Evolutionary conservation across 2,113 vertebrate species (phyloP).

Genomic region (Kryptolebias marmoratus): DNA sequence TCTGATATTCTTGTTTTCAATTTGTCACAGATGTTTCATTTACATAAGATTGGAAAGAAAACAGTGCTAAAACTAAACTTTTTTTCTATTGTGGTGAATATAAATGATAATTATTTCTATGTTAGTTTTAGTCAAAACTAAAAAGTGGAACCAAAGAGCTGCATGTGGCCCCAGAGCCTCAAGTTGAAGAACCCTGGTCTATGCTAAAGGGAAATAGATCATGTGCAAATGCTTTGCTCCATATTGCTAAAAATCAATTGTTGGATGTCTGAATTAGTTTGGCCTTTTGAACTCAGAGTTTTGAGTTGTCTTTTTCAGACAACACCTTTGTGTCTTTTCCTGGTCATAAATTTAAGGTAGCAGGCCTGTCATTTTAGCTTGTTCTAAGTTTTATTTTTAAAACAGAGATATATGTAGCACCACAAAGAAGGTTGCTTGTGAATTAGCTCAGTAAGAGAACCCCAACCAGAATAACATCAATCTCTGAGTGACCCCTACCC

Average conservation of each 20-base stretch:
- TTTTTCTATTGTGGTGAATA: too few relatives aligned
- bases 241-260: background rate
- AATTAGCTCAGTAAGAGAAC: background rate
- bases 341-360: too few relatives aligned
- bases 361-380: too few relatives aligned
- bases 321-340: too few relatives aligned
- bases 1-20: too few relatives aligned
- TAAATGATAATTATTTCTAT: too few relatives aligned
- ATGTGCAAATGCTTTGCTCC: background rate
- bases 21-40: too few relatives aligned
- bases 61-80: too few relatives aligned
- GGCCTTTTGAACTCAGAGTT: background rate
- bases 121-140: too few relatives aligned
- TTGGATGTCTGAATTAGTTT: background rate
- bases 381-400: background rate
- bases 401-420: slow-evolving; percentile 18
- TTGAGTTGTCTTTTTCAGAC: too few relatives aligned
- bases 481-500: background rate
- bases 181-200: background rate
- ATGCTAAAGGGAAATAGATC: background rate
- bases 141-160: too few relatives aligned
- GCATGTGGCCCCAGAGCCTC: background rate
- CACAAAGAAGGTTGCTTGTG: background rate
- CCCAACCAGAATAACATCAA: background rate
- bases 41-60: too few relatives aligned